Conservation (phyloP, 2,888 invertebrate genomes). For the Drosophila merina region DNA sequence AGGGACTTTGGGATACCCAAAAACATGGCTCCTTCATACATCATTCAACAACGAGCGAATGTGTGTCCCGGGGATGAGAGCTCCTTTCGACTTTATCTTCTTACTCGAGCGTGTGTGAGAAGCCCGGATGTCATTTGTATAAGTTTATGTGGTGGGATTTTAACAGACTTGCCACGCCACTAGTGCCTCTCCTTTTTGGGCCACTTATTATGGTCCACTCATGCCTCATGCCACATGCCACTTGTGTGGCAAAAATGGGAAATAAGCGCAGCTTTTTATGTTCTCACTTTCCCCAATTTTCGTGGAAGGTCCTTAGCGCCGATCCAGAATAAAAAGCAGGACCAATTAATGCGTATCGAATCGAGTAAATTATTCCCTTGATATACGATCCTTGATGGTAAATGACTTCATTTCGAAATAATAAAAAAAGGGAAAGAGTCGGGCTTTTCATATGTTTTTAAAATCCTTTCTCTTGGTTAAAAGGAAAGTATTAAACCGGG, state of each 20-base stretch:
- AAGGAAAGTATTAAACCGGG: not conserved
- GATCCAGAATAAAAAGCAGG: slow-evolving; percentile 3
- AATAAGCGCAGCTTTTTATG: slow-evolving; percentile 64
- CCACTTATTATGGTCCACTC: not conserved
- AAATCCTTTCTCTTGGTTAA: not conserved
- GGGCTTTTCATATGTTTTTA: not conserved
- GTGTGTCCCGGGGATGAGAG: not conserved
- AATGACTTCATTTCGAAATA: not conserved
- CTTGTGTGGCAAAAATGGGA: slow-evolving; percentile 2
- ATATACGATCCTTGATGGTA: slow-evolving; percentile 8
- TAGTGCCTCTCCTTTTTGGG: not conserved
- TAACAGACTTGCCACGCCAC: slow-evolving; percentile 39
- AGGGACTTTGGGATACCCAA: slow-evolving; percentile 28
- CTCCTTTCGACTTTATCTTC: not conserved
- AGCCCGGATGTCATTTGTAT: slow-evolving; percentile 73
- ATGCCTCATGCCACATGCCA: too few relatives aligned
- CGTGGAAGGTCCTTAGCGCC: slow-evolving; percentile 1
- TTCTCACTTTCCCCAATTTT: slow-evolving; percentile 24
- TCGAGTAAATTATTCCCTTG: slow-evolving; percentile 17
- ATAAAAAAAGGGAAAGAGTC: not conserved
- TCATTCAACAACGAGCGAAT: slow-evolving; percentile 68
- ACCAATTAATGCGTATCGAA: slow-evolving; percentile 28
- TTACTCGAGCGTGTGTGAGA: slow-evolving; percentile 7
- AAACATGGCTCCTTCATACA: slow-evolving; percentile 55
- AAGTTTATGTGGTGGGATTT: slow-evolving; percentile 63